Conservation (phyloP, 1,140 invertebrate species). For the Xylocopa sonorina region DNA sequence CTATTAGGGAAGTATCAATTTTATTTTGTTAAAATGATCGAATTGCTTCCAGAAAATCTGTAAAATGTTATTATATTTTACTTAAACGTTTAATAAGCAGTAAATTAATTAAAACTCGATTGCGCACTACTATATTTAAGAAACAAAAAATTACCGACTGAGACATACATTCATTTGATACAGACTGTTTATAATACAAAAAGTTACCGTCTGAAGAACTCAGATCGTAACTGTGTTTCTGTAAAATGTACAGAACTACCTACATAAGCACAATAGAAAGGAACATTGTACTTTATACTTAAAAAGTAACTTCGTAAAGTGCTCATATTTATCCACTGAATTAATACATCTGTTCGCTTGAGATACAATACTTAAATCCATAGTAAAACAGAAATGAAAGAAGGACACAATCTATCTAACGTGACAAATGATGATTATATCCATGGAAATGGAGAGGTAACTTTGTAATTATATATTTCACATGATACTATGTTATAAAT, state of each 20-base stretch:
- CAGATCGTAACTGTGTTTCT: neutral
- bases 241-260: neutral
- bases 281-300: neutral
- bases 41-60: neutral
- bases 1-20: neutral
- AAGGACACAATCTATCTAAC: conserved; percentile 46
- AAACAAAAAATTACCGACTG: neutral
- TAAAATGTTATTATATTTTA: neutral
- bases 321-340: neutral
- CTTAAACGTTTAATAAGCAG: no score
- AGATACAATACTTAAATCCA: neutral
- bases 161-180: neutral
- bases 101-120: no score
- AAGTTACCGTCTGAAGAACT: neutral
- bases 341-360: neutral
- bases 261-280: no score
- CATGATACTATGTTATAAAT: neutral
- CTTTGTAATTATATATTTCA: conserved; percentile 9
- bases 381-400: conserved; percentile 48
- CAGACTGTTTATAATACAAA: neutral
- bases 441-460: conserved; percentile 62
- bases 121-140: no score
- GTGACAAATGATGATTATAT: conserved; percentile 54
- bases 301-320: neutral
- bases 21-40: neutral